phyloP scores from a whole-genome alignment of 2,113 vertebrate genomes.

The Coturnix japonica region DNA sequence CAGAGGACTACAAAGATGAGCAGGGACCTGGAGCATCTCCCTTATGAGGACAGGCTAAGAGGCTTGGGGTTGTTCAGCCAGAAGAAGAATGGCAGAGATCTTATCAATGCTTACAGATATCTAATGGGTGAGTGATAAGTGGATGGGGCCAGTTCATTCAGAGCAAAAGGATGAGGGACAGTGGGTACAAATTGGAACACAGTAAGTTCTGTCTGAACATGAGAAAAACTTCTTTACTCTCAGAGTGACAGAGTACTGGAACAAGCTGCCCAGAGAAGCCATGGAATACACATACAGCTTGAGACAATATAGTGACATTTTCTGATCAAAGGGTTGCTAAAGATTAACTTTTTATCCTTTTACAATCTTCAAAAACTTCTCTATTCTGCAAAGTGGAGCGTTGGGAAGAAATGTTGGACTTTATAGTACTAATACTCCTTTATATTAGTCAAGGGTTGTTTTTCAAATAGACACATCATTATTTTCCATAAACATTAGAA shows the following conservation, averaged over 20 bases:
- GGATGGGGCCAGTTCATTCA: neutral
- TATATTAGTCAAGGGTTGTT: neutral
- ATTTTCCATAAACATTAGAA: neutral
- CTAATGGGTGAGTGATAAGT: neutral
- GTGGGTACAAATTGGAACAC: neutral
- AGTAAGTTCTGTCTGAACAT: neutral
- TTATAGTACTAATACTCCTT: neutral
- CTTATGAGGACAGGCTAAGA: neutral
- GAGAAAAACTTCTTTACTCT: neutral
- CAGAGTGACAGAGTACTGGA: neutral
- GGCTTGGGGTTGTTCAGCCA: neutral
- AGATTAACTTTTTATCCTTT: neutral
- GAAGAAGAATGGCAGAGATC: neutral
- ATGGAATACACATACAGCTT: neutral
- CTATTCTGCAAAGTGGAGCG: neutral
- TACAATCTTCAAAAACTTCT: neutral
- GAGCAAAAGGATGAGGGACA: neutral
- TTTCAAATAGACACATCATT: neutral
- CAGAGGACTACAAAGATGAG: neutral
- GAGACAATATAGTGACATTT: neutral
- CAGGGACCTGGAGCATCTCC: neutral
- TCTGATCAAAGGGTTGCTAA: neutral
- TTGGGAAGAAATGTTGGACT: neutral
- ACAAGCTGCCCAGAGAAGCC: neutral
- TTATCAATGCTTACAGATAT: neutral